These are phyloP conservation scores for Apostichopus parvimensis DNA, from an alignment of 35 echinoderm and acorn worm genomes.

Conservation along the genomic window DNA sequence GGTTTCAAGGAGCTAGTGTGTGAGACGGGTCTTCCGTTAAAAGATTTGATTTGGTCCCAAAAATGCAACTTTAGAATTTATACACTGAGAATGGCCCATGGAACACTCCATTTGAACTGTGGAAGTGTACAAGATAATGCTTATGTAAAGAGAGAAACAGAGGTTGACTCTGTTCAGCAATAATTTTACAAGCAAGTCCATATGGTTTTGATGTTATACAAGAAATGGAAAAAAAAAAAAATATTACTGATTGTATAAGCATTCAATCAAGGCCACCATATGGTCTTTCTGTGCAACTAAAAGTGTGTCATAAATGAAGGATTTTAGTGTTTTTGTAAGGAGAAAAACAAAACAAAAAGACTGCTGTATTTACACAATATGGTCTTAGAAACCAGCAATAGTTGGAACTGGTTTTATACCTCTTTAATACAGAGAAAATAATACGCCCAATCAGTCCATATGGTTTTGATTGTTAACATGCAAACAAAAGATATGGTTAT, in stretches of 20 bases:
- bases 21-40: too few relatives aligned
- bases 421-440: background rate
- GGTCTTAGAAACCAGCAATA: background rate
- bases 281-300: background rate
- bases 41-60: too few relatives aligned
- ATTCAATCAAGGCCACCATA: background rate
- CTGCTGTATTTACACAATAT: background rate
- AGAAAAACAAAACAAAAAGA: background rate
- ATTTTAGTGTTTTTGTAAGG: background rate
- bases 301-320: conserved; percentile 6
- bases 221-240: background rate
- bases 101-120: background rate
- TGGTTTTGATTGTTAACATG: conserved; percentile 1
- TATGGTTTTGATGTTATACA: conserved; percentile 14
- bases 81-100: background rate
- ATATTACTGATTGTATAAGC: background rate
- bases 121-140: background rate
- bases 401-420: background rate
- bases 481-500: background rate
- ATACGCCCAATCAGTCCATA: background rate
- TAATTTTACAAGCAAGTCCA: background rate
- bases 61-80: background rate
- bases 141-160: background rate
- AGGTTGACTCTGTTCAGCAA: background rate
- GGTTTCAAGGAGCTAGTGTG: too few relatives aligned